These are phyloP conservation scores for Aplysia californica DNA, from an alignment of 1,140 invertebrate genomes.

Conservation along the genomic window DNA sequence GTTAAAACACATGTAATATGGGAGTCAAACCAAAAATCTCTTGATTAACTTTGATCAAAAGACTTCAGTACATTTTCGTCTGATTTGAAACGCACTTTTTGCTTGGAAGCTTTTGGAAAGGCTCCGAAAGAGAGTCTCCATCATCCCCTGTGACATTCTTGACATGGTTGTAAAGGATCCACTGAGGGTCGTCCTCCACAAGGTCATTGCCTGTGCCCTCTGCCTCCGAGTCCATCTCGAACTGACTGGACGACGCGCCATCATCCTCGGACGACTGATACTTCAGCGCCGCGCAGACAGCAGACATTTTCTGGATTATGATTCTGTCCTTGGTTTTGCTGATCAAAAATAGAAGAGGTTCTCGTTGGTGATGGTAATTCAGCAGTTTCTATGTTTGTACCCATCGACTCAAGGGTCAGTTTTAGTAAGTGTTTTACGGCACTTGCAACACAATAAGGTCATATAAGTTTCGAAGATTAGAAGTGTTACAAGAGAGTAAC, in stretches of 20 bases:
- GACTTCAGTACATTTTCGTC: too few relatives aligned
- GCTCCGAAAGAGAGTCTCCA: conserved; percentile 81
- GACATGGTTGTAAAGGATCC: conserved; percentile 84
- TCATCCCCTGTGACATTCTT: conserved; percentile 77
- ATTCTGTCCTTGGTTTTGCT: conserved; percentile 29
- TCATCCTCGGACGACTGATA: conserved; percentile 68
- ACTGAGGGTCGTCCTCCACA: conserved; percentile 65
- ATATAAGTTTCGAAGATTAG: too few relatives aligned
- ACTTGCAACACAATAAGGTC: too few relatives aligned
- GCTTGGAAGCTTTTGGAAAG: conserved; percentile 93
- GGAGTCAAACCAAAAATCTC: too few relatives aligned
- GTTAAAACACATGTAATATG: too few relatives aligned
- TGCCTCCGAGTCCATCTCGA: conserved; percentile 52
- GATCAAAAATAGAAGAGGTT: too few relatives aligned
- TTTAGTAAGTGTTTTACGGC: too few relatives aligned
- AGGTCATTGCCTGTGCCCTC: conserved; percentile 45
- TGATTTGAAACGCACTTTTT: conserved; percentile 71
- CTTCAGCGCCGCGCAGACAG: conserved; percentile 73
- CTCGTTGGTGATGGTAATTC: too few relatives aligned
- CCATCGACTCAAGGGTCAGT: too few relatives aligned
- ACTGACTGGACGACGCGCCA: conserved; percentile 42
- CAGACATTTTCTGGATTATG: conserved; percentile 69
- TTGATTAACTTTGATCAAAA: too few relatives aligned
- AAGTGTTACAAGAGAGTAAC: too few relatives aligned
- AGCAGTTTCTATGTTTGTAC: too few relatives aligned